Percentiles rank a stretch among this genome's conserved stretches.
phyloP scores from a whole-genome alignment of 2,797 vertebrate genomes.

The Yasuhikotakia modesta region DNA sequence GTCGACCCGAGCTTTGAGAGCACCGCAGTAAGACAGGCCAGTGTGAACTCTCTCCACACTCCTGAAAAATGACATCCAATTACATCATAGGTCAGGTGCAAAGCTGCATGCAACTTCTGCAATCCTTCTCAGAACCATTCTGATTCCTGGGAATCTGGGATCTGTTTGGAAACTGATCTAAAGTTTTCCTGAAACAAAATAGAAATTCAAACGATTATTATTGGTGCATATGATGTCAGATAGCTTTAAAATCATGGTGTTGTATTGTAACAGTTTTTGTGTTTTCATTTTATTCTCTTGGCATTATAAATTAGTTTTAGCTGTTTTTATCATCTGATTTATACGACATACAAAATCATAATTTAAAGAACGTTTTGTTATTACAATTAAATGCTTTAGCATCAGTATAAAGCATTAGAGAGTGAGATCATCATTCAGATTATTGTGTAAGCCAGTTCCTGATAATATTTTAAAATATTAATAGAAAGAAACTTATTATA shows the following conservation, averaged over 20 bases:
- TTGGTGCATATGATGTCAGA: no score
- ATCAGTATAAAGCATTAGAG: background rate
- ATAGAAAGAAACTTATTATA: background rate
- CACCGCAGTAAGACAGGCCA: slow-evolving; percentile 66
- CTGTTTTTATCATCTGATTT: background rate
- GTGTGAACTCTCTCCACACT: slow-evolving; percentile 60
- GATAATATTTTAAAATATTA: background rate
- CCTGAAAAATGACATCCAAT: slow-evolving; percentile 10
- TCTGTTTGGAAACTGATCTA: background rate
- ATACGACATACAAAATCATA: background rate
- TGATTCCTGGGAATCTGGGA: background rate
- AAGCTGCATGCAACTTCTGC: background rate
- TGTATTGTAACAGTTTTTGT: no score
- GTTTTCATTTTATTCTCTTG: background rate
- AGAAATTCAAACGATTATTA: background rate
- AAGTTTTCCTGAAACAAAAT: background rate
- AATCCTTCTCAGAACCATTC: background rate
- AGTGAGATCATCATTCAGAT: background rate
- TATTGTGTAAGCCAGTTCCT: background rate
- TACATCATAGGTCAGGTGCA: slow-evolving; percentile 18
- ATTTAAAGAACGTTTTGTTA: background rate
- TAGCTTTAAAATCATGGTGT: background rate
- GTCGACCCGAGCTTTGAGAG: slow-evolving; percentile 78
- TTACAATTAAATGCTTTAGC: background rate
- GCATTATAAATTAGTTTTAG: background rate